These are phyloP conservation scores for Hyalella azteca DNA, from an alignment of 2,888 invertebrate species.

Conservation along the genomic window DNA sequence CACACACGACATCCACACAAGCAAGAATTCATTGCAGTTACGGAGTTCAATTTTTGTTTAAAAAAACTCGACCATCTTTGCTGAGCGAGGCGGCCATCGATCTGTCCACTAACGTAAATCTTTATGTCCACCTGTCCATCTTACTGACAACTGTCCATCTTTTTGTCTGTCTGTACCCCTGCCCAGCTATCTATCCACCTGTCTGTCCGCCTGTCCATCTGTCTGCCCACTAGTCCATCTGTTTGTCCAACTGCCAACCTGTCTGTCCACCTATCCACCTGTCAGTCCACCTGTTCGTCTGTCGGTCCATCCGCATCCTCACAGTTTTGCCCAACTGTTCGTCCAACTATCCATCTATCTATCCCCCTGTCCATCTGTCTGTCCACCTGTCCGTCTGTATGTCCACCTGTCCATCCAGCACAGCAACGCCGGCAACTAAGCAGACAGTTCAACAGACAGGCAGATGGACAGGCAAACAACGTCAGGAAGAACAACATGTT, in stretches of 20 bases:
- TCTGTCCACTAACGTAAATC: too few species aligned
- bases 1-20: too few species aligned
- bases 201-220: not conserved
- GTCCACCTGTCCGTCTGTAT: not conserved
- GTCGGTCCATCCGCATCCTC: too few species aligned
- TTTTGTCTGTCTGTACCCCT: not conserved
- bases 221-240: not conserved
- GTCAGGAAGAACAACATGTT: too few species aligned
- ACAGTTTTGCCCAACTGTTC: not conserved
- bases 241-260: not conserved
- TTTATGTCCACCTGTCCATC: not conserved
- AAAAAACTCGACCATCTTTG: too few species aligned
- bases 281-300: constrained; percentile 1
- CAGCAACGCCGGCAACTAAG: constrained; percentile 1
- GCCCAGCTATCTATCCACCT: not conserved
- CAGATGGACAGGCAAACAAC: not conserved
- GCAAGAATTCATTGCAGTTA: too few species aligned
- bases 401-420: constrained; percentile 9
- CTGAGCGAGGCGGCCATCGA: too few species aligned
- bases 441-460: constrained; percentile 2
- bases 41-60: too few species aligned
- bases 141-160: not conserved
- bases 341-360: not conserved
- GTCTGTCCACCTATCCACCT: not conserved
- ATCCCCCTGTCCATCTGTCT: not conserved